phyloP scores from a whole-genome alignment of 92 coral and sea anemone species.

The Meandrina meandrites region DNA sequence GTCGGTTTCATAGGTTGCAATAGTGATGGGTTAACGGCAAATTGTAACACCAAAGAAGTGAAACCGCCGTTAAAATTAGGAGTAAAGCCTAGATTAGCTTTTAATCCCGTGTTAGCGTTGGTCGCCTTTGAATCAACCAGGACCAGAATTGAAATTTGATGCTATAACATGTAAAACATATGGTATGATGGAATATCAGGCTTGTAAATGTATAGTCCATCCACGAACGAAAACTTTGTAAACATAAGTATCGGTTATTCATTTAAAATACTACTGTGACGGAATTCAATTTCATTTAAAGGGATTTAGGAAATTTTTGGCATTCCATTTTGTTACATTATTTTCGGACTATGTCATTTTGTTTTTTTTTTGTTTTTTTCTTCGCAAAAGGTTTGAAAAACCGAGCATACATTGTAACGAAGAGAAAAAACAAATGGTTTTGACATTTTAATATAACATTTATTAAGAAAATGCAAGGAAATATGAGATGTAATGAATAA shows the following conservation, averaged over 20 bases:
- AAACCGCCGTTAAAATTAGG: neutral
- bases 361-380: neutral
- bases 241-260: neutral
- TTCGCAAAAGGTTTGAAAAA: constrained; percentile 1
- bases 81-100: neutral
- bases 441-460: neutral
- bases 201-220: neutral
- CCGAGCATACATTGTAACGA: neutral
- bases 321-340: neutral
- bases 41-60: neutral
- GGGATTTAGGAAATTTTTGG: neutral
- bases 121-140: neutral
- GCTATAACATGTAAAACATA: too few species aligned
- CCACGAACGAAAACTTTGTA: neutral
- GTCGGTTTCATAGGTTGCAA: neutral
- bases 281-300: neutral
- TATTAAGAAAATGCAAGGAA: constrained; percentile 15
- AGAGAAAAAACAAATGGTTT: neutral
- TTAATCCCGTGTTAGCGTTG: neutral
- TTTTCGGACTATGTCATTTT: neutral
- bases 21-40: neutral
- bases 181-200: too few species aligned
- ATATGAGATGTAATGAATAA: too few species aligned
- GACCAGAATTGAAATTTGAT: neutral
- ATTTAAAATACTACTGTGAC: neutral